Conservation (phyloP, 2,797 vertebrate genomes). For the Channallabes apus region DNA sequence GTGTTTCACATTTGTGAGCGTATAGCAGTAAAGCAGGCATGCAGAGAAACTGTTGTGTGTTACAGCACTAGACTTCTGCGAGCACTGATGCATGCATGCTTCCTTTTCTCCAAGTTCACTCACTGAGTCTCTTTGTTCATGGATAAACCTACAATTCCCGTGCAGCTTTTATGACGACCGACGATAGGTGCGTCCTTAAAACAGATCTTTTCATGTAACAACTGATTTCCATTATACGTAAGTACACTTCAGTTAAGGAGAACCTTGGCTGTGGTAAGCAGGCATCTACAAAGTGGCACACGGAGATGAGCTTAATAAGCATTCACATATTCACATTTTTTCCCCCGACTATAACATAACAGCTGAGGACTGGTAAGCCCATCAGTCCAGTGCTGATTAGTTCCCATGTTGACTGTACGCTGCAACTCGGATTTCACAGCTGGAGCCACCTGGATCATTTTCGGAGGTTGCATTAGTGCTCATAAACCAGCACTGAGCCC, state of each 20-base stretch:
- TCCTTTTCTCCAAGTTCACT: not conserved
- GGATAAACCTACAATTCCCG: not conserved
- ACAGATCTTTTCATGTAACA: not conserved
- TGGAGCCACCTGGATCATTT: constrained; percentile 37
- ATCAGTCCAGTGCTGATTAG: constrained; percentile 12
- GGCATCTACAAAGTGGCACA: not conserved
- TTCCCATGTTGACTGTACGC: constrained; percentile 31
- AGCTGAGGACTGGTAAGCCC: not conserved
- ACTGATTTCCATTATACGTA: not conserved
- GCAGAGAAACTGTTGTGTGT: not conserved
- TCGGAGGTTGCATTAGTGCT: constrained; percentile 5
- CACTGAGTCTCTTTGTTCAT: not conserved
- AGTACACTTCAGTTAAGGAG: not conserved
- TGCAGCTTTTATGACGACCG: not conserved
- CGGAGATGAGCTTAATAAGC: not conserved
- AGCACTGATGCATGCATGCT: not conserved
- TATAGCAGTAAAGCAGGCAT: not conserved
- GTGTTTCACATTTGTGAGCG: not conserved
- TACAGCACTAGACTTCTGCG: not conserved
- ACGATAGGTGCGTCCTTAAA: not conserved
- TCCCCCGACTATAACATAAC: not conserved
- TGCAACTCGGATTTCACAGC: constrained; percentile 1
- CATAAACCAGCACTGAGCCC: constrained; percentile 61
- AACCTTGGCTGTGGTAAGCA: not conserved
- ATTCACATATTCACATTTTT: not conserved